A percentile compares a stretch with the other conserved stretches of the same genome.
These are phyloP conservation scores for Thecophora atra DNA, from an alignment of 2,888 invertebrate genomes.

Conservation along the genomic window DNA sequence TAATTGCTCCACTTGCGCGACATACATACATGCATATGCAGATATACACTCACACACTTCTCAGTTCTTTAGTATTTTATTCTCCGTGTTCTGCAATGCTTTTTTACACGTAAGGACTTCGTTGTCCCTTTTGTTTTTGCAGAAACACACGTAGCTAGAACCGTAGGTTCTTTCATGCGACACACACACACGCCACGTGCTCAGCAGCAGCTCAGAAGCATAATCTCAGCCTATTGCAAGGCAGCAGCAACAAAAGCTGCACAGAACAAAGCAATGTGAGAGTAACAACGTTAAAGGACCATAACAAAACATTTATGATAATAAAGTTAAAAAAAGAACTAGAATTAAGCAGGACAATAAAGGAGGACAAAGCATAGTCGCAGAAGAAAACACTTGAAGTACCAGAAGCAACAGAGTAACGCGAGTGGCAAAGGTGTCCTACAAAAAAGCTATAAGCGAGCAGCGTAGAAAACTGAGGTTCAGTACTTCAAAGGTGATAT, in stretches of 20 bases:
- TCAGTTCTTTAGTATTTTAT: background rate
- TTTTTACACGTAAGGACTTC: constrained; percentile 20
- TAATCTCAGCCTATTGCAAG: constrained; percentile 4
- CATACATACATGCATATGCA: constrained; percentile 5
- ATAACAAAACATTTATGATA: constrained; percentile 45
- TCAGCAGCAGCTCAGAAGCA: background rate
- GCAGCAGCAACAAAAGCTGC: background rate
- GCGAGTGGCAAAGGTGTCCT: background rate
- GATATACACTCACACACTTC: background rate
- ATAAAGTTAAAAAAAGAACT: constrained; percentile 48
- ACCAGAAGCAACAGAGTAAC: background rate
- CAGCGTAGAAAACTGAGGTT: too few relatives aligned
- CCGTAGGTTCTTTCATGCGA: background rate
- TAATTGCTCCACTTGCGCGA: constrained; percentile 20
- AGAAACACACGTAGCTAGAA: constrained; percentile 12
- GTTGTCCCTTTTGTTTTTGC: constrained; percentile 33
- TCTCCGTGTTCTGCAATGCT: background rate
- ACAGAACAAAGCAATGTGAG: constrained; percentile 35
- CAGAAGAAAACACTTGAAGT: background rate
- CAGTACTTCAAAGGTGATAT: too few relatives aligned
- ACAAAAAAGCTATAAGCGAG: background rate
- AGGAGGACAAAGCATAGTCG: background rate
- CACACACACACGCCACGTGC: constrained; percentile 31
- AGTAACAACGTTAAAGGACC: constrained; percentile 34
- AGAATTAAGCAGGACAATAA: constrained; percentile 33